Evolutionary conservation across 1,140 invertebrate genomes (phyloP), one percentile per base, ranked within the genome.

Genomic region (Drosophila sulfurigaster): DNA sequence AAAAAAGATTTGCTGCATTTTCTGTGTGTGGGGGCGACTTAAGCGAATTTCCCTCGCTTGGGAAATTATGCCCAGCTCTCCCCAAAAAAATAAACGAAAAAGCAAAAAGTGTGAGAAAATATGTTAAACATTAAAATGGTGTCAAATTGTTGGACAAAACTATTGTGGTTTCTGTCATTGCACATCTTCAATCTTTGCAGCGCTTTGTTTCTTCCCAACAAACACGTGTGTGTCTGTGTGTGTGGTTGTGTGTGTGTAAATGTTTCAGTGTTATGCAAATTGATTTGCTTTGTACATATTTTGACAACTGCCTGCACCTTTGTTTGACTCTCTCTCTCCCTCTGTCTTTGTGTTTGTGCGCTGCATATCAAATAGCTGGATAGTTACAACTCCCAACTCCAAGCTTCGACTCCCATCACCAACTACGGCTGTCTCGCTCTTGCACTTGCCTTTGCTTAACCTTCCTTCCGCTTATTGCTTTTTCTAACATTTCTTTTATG

Each of bases 251-350:
- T 58, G 51, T 63, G 41, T 73, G 51, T 65, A 60, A 65, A 66
- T 66, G 67, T 70, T 73, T 67, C 45, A 59, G 52, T 78, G 75
- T 74, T 89, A 89, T 89, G 85, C 85, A 89, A 89, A 89, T 89
- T 89, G 83, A 81, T 88, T 83, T 81, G 64, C 62, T 80, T 89
- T 88, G 76, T 80, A 75, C 69, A 87, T 88, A 82, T 88, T 87
- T 87, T 89, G 83, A 82, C 80, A 82, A 85, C 59, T 71, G 48
- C 75, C 81, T 89, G 75, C 81, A 41, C 85, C 85, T 89, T 79
- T 83, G 65, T 83, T 82, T 86, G 71, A 1, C 54, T 57, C 54
- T 41, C 59, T 60, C 54, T 57, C 60, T 71, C 16, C 6, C 41
- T 28, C 5, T 30, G n/a, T 45, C 13, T 13, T 5, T 32, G 20